Evolutionary conservation across 2,113 vertebrate species (phyloP).

Genomic region (Bucco capensis): DNA sequence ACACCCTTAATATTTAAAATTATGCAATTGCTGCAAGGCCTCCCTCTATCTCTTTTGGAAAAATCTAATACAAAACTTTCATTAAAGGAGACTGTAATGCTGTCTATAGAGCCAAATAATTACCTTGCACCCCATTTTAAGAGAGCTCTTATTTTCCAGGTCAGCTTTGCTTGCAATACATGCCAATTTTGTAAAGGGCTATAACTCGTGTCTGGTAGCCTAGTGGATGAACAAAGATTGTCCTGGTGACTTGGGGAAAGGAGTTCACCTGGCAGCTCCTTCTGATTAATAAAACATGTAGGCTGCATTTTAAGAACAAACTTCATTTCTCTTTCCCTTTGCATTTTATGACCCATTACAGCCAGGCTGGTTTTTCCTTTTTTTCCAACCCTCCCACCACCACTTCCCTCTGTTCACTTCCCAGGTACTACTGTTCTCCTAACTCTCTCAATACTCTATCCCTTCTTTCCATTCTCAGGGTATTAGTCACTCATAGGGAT

Average conservation of each 20-base stretch:
- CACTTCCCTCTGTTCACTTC: not conserved
- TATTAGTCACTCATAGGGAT: not conserved
- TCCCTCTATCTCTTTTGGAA: slow-evolving; percentile 26
- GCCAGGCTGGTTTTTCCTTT: not conserved
- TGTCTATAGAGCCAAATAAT: not conserved
- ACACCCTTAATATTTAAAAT: slow-evolving; percentile 59
- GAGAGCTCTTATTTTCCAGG: not conserved
- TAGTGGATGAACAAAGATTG: not conserved
- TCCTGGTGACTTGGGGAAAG: not conserved
- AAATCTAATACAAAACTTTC: slow-evolving; percentile 40
- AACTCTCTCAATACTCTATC: not conserved
- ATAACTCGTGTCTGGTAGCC: not conserved
- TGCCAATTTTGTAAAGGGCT: not conserved
- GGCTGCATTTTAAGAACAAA: not conserved
- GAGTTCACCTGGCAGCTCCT: not conserved
- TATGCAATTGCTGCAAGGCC: slow-evolving; percentile 51
- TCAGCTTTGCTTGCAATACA: not conserved
- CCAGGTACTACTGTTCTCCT: not conserved
- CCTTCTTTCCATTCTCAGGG: not conserved
- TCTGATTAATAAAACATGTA: not conserved
- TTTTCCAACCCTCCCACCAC: not conserved
- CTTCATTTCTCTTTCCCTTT: not conserved
- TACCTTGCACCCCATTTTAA: not conserved
- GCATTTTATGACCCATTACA: not conserved
- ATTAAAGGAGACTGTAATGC: slow-evolving; percentile 1